Base-by-base conservation (phyloP, 2,113 vertebrate genomes). In the Muntiacus muntjak region DNA sequence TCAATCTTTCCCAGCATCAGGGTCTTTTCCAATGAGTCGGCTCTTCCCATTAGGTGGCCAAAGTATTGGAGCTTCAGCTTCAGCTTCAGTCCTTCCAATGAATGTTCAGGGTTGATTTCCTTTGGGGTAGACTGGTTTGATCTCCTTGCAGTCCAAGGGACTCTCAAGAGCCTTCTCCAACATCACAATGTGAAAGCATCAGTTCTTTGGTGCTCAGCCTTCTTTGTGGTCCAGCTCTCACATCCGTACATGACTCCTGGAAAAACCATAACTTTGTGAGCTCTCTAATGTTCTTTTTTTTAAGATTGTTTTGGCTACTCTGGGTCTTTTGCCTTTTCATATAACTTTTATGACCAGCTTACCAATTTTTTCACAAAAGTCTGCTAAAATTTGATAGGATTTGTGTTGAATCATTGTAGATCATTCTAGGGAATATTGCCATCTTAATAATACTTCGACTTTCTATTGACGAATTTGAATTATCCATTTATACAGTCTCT, bases 1-100 rank as follows among this genome's bases (percentile, higher is more conserved):
- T 71, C 67, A 74, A 36, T 74, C 67, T 40, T 71, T 71, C n/a
- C 67, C 67, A 71, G n/a, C n/a, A 12, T 71, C 67, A 40, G 67
- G 67, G 19, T 71, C 19, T 71, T 74, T 40, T 74, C 19, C 5
- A 40, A 0, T 12, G 5, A 36, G n/a, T 40, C 1, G 0, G n/a
- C 36, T 40, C 67, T 74, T 40, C 21, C 4, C n/a, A 40, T 23
- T 10, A 74, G n/a, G 2, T 23, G 67, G 67, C n/a, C n/a, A 74
- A 74, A 74, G 67, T 13, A 23, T 2, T 40, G 67, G 67, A 74
- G 19, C 19, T 74, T 40, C n/a, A 25, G 67, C 67, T 23, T 40
- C n/a, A 25, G 67, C 67, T 23, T 74, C 67, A 74, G 5, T 23
- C n/a, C n/a, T 74, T 40, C n/a, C 67, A 71, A 1, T 40, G 19